Base-by-base conservation (phyloP, 1,140 invertebrate species). In the Philaenus spumarius region DNA sequence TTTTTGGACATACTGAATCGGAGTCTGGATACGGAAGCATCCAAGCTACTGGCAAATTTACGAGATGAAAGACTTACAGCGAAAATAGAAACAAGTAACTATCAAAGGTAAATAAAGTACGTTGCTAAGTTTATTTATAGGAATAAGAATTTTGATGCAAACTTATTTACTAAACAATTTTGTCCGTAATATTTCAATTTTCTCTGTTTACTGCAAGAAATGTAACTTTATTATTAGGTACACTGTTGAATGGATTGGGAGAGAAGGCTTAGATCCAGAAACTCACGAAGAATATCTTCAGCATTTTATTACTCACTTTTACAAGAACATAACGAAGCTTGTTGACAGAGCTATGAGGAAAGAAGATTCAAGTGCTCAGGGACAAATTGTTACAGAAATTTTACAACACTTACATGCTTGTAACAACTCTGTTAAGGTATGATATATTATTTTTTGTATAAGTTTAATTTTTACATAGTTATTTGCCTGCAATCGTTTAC, bases 331-430 rank as follows among this genome's bases (percentile, higher is more conserved):
- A 56, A 85, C 93, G 0, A 93, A 94, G 66, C 79, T 95, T 2
- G 90, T 95, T 2, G 93, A 95, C 69, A 79, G 91, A 67, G 93
- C 93, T 1, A 95, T 97, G 93, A 80, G 92, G 59, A 95, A 95
- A 74, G 93, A 97, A 74, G 92, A 95, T 73, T 91, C 88, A 53
- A 95, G 89, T 61, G 88, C 91, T 12, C 90, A 94, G 70, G 93
- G 93, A 15, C 89, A 93, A 73, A 94, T 95, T 66, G 90, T 95
- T 64, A 94, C 93, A 1, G 95, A 99, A 75, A 93, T 97, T 40
- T 77, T 98, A 20, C 95, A 98, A 70, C 95, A 98, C 80, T 78
- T 97, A 9, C 95, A 98, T 68, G 93, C 93, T 23, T 97, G 94
- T 67, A 94, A 93, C 67, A 96, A 95, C 72, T 94, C 92, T n/a